A percentile compares a stretch with the other conserved stretches of the same genome.
These are phyloP conservation scores for Malthinus seriepunctatus DNA, from an alignment of 2,888 invertebrate genomes.

Conservation along the genomic window DNA sequence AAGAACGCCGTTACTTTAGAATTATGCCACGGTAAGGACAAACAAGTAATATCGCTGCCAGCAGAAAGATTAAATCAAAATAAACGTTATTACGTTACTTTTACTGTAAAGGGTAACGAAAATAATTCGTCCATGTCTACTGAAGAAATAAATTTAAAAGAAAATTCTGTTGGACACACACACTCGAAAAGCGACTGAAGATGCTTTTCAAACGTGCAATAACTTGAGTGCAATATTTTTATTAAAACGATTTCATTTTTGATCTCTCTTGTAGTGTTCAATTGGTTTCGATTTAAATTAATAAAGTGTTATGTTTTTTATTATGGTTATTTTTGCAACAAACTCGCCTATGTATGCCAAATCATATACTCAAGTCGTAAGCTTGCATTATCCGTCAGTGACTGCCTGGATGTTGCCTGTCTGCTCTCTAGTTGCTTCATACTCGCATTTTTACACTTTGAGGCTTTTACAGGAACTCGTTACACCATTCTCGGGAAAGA, in stretches of 20 bases:
- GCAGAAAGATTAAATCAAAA: conserved; percentile 85
- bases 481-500: too few species aligned
- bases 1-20: conserved; percentile 71
- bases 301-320: conserved; percentile 9
- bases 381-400: too few species aligned
- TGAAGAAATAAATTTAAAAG: conserved; percentile 30
- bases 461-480: too few species aligned
- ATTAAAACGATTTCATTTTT: not conserved
- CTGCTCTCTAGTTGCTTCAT: too few species aligned
- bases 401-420: too few species aligned
- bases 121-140: conserved; percentile 55
- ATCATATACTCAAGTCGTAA: too few species aligned
- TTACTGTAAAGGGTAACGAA: conserved; percentile 83
- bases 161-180: conserved; percentile 46
- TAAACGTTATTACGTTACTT: conserved; percentile 90
- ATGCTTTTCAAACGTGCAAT: not conserved
- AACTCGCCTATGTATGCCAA: too few species aligned
- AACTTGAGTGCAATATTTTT: conserved; percentile 3
- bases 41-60: conserved; percentile 85
- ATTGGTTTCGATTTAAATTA: conserved; percentile 1
- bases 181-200: conserved; percentile 53
- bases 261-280: not conserved
- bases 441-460: too few species aligned
- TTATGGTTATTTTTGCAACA: not conserved
- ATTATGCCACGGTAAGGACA: conserved; percentile 81